These are phyloP conservation scores for Brachionus rubens DNA, from an alignment of 1,140 invertebrate genomes.

Conservation along the genomic window DNA sequence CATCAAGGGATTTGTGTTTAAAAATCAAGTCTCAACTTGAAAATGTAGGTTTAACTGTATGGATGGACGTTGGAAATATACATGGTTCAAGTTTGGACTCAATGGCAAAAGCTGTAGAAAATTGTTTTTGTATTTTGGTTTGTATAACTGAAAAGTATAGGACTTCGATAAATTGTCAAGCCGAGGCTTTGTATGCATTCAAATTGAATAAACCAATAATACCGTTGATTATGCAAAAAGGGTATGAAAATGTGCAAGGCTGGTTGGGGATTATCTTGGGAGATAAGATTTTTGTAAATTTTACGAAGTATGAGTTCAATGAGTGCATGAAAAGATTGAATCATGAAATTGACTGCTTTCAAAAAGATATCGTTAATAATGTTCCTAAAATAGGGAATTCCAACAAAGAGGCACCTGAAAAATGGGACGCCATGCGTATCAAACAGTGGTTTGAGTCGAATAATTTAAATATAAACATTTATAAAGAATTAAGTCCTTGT, in stretches of 20 bases:
- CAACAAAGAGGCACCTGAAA: neutral
- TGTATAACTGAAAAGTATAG: constrained; percentile 38
- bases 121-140: neutral
- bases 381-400: neutral
- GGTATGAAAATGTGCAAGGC: constrained; percentile 48
- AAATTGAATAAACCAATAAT: constrained; percentile 40
- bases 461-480: neutral
- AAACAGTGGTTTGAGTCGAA: constrained; percentile 7
- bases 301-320: constrained; percentile 39
- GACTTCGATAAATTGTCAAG: neutral
- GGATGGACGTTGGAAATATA: constrained; percentile 36
- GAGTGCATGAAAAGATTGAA: constrained; percentile 12
- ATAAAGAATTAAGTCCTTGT: constrained; percentile 8
- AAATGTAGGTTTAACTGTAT: neutral
- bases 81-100: constrained; percentile 41
- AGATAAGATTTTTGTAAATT: constrained; percentile 53
- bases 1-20: neutral
- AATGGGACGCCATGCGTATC: neutral
- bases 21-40: neutral
- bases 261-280: constrained; percentile 56
- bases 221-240: constrained; percentile 27
- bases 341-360: neutral
- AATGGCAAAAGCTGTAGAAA: constrained; percentile 47
- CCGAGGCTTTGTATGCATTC: constrained; percentile 34
- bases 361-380: too few species aligned